phyloP scores from a whole-genome alignment of 2,113 vertebrate genomes.

The Menidia beryllina region DNA sequence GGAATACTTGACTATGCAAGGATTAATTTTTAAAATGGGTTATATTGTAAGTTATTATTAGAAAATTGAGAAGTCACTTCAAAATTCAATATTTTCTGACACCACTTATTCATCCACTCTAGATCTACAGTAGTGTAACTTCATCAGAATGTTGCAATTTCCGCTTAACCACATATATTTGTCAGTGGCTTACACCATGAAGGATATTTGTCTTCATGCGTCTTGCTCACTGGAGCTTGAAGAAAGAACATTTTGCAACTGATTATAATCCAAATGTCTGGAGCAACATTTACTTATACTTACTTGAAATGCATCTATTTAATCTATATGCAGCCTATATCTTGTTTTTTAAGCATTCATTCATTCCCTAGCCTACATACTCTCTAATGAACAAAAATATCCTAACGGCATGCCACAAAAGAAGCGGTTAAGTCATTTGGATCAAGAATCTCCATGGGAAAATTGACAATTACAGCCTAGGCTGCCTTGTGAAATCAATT shows the following conservation, averaged over 20 bases:
- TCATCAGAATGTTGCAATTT: not conserved
- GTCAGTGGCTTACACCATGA: constrained; percentile 3
- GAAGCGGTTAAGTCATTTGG: constrained; percentile 65
- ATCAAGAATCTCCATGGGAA: constrained; percentile 71
- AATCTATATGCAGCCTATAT: constrained; percentile 39
- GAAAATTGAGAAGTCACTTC: constrained; percentile 5
- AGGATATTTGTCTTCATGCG: constrained; percentile 2
- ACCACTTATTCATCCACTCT: constrained; percentile 2
- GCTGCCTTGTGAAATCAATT: constrained; percentile 78
- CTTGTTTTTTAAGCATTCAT: constrained; percentile 43
- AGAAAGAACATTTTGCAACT: constrained; percentile 5
- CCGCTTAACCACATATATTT: constrained; percentile 23
- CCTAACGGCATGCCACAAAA: constrained; percentile 50
- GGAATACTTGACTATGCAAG: not conserved
- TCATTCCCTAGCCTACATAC: constrained; percentile 33
- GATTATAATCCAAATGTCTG: not conserved
- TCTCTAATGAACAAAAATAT: constrained; percentile 63
- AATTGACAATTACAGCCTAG: constrained; percentile 76
- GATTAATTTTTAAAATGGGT: not conserved
- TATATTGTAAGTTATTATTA: not conserved
- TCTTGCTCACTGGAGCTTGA: constrained; percentile 15
- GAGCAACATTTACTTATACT: too few relatives aligned
- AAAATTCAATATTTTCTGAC: constrained; percentile 20
- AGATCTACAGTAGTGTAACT: not conserved
- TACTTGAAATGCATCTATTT: constrained; percentile 8